Percentiles rank a stretch among this genome's conserved stretches.
These are phyloP conservation scores for Drosophila neonasuta DNA, from an alignment of 2,888 invertebrate species.

Conservation along the genomic window DNA sequence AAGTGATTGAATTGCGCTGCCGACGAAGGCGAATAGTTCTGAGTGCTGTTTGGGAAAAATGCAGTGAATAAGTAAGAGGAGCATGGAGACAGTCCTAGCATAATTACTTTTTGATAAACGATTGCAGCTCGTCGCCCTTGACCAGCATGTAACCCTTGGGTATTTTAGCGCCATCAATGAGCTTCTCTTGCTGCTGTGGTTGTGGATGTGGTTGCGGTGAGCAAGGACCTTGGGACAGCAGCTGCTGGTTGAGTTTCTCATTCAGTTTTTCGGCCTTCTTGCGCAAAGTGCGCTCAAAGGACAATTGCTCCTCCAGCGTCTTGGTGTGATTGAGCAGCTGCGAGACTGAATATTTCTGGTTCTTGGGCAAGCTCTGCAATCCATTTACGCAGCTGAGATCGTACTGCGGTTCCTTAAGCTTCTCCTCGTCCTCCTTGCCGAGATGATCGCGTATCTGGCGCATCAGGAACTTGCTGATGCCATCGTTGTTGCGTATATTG, in stretches of 20 bases:
- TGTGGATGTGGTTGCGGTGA: neutral
- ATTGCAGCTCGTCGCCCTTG: conserved; percentile 71
- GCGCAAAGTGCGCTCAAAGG: conserved; percentile 85
- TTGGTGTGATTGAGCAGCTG: conserved; percentile 77
- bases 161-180: conserved; percentile 44
- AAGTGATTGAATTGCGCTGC: conserved; percentile 39
- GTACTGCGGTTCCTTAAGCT: conserved; percentile 69
- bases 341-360: conserved; percentile 68
- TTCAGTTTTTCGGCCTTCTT: conserved; percentile 86
- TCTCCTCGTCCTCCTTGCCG: conserved; percentile 79
- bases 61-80: too few species aligned
- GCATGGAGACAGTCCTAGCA: too few species aligned
- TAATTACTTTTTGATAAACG: conserved; percentile 74
- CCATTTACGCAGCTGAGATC: conserved; percentile 65
- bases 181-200: conserved; percentile 15
- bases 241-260: conserved; percentile 85
- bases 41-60: conserved; percentile 23
- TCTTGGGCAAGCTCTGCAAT: conserved; percentile 64
- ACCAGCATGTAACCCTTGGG: conserved; percentile 75
- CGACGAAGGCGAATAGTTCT: conserved; percentile 24
- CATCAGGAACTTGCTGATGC: conserved; percentile 83
- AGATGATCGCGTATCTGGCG: conserved; percentile 83
- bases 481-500: conserved; percentile 86
- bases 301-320: conserved; percentile 84
- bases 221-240: conserved; percentile 82